Conservation (phyloP, 2,797 vertebrate species). For the Chloroceryle inda region DNA sequence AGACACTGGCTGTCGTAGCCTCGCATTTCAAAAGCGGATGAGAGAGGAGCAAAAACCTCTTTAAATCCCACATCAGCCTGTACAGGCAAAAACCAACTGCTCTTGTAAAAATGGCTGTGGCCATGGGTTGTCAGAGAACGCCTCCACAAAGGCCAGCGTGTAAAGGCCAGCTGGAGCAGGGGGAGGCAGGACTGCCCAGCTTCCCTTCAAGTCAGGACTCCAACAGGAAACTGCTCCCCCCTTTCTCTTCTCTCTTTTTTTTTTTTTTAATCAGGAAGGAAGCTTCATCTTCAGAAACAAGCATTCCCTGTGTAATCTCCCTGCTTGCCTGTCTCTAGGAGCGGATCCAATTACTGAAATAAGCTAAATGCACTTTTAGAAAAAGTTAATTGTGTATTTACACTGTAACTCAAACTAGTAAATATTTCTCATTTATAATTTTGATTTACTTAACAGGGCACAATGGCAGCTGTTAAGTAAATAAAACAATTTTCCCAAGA, state of each 20-base stretch:
- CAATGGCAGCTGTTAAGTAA: conserved; percentile 39
- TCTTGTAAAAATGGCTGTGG: conserved; percentile 22
- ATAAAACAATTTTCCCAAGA: conserved; percentile 30
- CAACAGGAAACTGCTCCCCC: conserved; percentile 27
- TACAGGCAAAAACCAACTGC: background rate
- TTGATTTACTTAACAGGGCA: background rate
- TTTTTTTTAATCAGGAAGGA: conserved; percentile 38
- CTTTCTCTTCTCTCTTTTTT: background rate
- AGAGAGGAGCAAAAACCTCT: conserved; percentile 1
- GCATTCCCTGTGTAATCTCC: conserved; percentile 22
- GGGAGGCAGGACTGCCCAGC: background rate
- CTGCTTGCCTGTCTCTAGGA: conserved; percentile 1
- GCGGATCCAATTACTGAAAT: background rate
- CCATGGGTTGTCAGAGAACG: background rate
- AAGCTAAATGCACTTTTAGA: background rate
- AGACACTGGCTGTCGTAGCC: background rate
- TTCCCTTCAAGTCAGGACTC: background rate
- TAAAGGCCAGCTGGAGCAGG: background rate
- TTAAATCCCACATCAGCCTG: conserved; percentile 9
- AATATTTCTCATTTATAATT: conserved; percentile 52
- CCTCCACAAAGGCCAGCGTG: background rate
- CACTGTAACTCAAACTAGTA: background rate
- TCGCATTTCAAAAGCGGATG: conserved; percentile 4
- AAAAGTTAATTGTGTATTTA: background rate
- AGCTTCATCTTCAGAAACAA: conserved; percentile 51